These are phyloP conservation scores for Microdon myrmicae DNA, from an alignment of 2,888 invertebrate genomes.

Conservation along the genomic window DNA sequence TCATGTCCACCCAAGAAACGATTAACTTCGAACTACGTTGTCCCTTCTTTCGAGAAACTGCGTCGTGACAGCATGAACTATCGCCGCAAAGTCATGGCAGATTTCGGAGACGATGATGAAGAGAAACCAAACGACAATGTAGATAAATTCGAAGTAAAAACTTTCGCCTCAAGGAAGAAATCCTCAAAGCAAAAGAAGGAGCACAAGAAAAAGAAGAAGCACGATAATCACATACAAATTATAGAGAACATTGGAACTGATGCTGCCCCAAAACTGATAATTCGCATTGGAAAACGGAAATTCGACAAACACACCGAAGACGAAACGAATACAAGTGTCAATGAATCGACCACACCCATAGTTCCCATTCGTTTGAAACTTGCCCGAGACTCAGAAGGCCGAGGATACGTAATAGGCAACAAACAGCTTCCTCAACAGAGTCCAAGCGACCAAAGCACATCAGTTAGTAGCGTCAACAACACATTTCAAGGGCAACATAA, in stretches of 20 bases:
- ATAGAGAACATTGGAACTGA: slow-evolving; percentile 68
- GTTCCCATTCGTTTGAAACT: slow-evolving; percentile 87
- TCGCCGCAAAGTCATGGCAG: slow-evolving; percentile 84
- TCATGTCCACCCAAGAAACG: slow-evolving; percentile 86
- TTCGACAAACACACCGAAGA: slow-evolving; percentile 57
- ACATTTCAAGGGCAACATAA: slow-evolving; percentile 22
- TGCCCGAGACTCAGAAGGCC: slow-evolving; percentile 83
- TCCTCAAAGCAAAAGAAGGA: slow-evolving; percentile 67
- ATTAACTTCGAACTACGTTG: slow-evolving; percentile 68
- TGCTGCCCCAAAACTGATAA: slow-evolving; percentile 78
- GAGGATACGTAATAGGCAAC: slow-evolving; percentile 67
- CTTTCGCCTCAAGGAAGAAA: slow-evolving; percentile 55
- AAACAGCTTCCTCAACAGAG: slow-evolving; percentile 40
- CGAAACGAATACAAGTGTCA: slow-evolving; percentile 6
- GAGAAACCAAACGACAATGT: slow-evolving; percentile 61
- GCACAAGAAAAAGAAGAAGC: slow-evolving; percentile 70
- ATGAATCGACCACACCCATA: slow-evolving; percentile 61
- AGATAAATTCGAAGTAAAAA: slow-evolving; percentile 69
- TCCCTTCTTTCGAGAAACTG: slow-evolving; percentile 82
- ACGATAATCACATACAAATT: slow-evolving; percentile 65
- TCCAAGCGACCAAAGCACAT: slow-evolving; percentile 4
- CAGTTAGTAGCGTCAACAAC: slow-evolving; percentile 14
- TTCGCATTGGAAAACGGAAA: slow-evolving; percentile 71
- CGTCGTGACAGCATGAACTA: slow-evolving; percentile 89
- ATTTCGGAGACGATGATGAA: slow-evolving; percentile 77